phyloP scores from a whole-genome alignment of 2,888 invertebrate genomes.

The Rhingia campestris region DNA sequence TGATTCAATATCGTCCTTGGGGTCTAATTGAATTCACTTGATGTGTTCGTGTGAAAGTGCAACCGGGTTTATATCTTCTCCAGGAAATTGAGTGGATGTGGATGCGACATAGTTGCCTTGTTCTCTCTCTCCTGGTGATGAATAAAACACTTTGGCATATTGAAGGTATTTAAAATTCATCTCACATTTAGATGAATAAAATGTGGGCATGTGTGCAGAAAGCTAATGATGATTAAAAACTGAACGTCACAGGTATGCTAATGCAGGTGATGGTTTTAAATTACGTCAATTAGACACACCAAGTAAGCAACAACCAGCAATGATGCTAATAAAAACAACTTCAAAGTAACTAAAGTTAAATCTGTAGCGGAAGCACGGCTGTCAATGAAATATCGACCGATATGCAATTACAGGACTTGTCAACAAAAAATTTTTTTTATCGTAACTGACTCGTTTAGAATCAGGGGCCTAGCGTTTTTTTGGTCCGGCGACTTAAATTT shows the following conservation, averaged over 20 bases:
- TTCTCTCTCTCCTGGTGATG: slow-evolving; percentile 4
- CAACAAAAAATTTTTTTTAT: too few species aligned
- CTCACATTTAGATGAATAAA: slow-evolving; percentile 22
- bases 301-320: too few species aligned
- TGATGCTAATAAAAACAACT: too few species aligned
- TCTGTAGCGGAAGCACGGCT: too few species aligned
- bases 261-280: too few species aligned
- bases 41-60: slow-evolving; percentile 1
- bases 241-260: neutral
- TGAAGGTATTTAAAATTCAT: slow-evolving; percentile 28
- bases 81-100: slow-evolving; percentile 2
- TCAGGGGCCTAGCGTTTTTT: too few species aligned
- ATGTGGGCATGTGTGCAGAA: slow-evolving; percentile 29
- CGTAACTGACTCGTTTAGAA: too few species aligned
- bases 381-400: too few species aligned
- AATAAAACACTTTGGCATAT: slow-evolving; percentile 16
- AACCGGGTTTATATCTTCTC: neutral
- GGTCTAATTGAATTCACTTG: slow-evolving; percentile 55
- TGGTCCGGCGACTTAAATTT: too few species aligned
- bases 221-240: slow-evolving; percentile 25
- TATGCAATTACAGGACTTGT: too few species aligned
- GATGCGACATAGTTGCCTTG: neutral
- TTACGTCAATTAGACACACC: too few species aligned
- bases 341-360: too few species aligned
- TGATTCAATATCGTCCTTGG: slow-evolving; percentile 15